Conservation (phyloP, 2,888 invertebrate genomes). For the Tachina grossa region DNA sequence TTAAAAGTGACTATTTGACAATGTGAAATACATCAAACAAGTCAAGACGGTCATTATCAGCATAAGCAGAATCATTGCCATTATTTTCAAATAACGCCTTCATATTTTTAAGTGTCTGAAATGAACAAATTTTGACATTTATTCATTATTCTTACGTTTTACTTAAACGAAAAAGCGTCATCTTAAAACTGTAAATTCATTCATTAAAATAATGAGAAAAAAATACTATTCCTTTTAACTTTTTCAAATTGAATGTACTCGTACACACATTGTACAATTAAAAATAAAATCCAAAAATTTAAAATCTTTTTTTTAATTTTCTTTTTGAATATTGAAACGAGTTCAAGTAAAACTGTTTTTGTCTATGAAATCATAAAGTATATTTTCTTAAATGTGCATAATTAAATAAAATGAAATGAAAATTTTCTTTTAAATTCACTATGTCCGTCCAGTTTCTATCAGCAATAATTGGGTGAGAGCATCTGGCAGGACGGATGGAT, state of each 20-base stretch:
- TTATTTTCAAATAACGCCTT: constrained; percentile 5
- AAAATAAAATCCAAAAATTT: not conserved
- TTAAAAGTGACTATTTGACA: constrained; percentile 23
- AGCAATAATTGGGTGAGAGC: not conserved
- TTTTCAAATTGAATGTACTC: not conserved
- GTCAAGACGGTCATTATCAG: constrained; percentile 3
- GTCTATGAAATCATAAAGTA: not conserved
- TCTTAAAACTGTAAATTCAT: constrained; percentile 5
- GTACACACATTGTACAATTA: not conserved
- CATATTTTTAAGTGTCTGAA: constrained; percentile 16
- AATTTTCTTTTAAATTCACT: not conserved
- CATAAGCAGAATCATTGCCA: not conserved
- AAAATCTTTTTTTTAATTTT: not conserved
- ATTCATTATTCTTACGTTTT: constrained; percentile 26
- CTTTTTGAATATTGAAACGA: not conserved
- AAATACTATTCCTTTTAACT: constrained; percentile 17
- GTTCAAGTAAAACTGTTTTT: not conserved
- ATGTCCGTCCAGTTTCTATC: not conserved
- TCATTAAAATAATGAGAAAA: constrained; percentile 14
- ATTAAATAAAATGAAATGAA: not conserved
- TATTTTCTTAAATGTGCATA: no score
- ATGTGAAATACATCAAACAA: constrained; percentile 5
- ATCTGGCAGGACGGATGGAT: not conserved
- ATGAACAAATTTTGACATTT: constrained; percentile 38
- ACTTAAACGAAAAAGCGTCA: not conserved